Evolutionary conservation across 2,797 vertebrate genomes (phyloP).

Genomic region (Microctenopoma steveboyesi): DNA sequence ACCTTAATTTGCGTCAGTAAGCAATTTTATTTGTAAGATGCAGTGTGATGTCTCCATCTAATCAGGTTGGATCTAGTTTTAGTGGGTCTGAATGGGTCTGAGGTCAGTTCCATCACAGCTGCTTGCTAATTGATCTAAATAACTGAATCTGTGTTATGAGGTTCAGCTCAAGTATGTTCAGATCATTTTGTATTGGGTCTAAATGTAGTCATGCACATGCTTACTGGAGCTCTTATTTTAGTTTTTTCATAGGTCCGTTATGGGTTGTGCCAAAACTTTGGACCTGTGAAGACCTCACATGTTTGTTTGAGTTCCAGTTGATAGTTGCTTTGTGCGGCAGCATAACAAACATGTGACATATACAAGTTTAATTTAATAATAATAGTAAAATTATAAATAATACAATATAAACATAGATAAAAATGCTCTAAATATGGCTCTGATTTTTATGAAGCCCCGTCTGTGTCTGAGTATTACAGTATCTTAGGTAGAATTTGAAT

Average conservation of each 20-base stretch:
- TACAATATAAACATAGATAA: background rate
- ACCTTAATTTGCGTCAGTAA: background rate
- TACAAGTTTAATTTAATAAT: background rate
- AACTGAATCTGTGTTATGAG: background rate
- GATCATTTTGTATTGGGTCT: too few species aligned
- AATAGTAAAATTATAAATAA: background rate
- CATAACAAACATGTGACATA: background rate
- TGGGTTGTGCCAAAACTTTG: background rate
- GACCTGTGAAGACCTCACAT: background rate
- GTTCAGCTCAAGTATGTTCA: too few species aligned
- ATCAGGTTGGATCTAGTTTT: background rate
- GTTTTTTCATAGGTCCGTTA: too few species aligned
- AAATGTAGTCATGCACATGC: too few species aligned
- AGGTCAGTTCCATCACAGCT: too few species aligned
- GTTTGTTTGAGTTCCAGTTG: too few species aligned
- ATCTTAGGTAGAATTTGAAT: conserved; percentile 9
- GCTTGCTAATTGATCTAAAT: background rate
- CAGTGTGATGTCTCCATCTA: too few species aligned
- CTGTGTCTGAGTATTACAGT: background rate
- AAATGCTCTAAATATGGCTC: too few species aligned
- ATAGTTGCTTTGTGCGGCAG: too few species aligned
- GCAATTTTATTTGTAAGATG: too few species aligned
- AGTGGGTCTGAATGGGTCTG: background rate
- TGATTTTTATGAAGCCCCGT: background rate
- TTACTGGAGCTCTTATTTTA: background rate